Evolutionary conservation across 2,888 invertebrate species (phyloP).

Genomic region (Danaus chrysippus): DNA sequence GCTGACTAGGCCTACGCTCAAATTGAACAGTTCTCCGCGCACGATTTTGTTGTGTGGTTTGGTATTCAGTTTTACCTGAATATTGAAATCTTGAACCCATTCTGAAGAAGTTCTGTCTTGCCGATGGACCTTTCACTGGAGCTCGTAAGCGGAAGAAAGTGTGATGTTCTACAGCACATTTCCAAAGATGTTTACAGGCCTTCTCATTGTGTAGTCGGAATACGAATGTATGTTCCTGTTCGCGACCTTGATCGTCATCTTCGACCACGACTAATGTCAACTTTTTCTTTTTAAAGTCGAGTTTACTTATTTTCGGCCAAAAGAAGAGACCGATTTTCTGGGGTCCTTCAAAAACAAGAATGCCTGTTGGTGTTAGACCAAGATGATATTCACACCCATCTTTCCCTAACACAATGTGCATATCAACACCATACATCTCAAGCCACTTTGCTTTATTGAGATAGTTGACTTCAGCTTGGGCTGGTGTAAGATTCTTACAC

Average conservation of each 20-base stretch:
- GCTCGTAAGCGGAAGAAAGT: constrained; percentile 97
- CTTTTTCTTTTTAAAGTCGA: constrained; percentile 99
- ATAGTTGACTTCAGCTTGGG: constrained; percentile 96
- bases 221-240: constrained; percentile 99
- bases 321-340: constrained; percentile 99
- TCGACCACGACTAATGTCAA: constrained; percentile 98
- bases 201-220: constrained; percentile 97
- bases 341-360: constrained; percentile 97
- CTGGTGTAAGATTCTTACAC: constrained; percentile 92
- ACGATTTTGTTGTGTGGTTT: constrained; percentile 94
- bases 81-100: constrained; percentile 98
- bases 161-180: constrained; percentile 99
- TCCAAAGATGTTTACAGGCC: constrained; percentile 99
- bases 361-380: constrained; percentile 98
- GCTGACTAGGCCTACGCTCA: constrained; percentile 96
- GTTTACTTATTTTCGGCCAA: constrained; percentile 98
- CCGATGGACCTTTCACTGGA: constrained; percentile 92
- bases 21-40: constrained; percentile 96
- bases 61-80: constrained; percentile 98
- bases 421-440: constrained; percentile 99
- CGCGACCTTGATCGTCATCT: constrained; percentile 97
- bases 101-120: constrained; percentile 96
- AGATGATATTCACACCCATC: constrained; percentile 97
- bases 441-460: constrained; percentile 98
- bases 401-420: constrained; percentile 97